Percentiles rank a stretch among this genome's conserved stretches.
These are phyloP conservation scores for Drosophila bifasciata DNA, from an alignment of 1,140 invertebrate genomes.

Conservation along the genomic window DNA sequence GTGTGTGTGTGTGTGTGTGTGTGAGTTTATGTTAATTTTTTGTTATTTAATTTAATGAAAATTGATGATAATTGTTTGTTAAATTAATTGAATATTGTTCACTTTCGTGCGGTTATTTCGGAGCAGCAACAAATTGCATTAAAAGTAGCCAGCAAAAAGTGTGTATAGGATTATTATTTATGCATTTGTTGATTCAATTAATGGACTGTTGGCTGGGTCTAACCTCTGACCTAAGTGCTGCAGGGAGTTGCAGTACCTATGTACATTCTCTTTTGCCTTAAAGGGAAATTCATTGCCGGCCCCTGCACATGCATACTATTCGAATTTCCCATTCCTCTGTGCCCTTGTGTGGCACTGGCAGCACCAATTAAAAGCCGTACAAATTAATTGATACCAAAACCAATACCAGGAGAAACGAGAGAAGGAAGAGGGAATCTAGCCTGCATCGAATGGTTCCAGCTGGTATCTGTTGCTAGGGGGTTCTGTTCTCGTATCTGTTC, in stretches of 20 bases:
- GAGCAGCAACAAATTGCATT: constrained; percentile 20
- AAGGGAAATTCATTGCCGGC: not conserved
- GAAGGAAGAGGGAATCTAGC: too few relatives aligned
- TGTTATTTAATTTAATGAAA: constrained; percentile 70
- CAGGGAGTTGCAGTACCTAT: too few relatives aligned
- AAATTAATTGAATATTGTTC: constrained; percentile 64
- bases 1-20: not conserved
- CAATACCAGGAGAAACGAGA: too few relatives aligned
- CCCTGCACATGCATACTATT: not conserved
- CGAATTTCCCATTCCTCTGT: too few relatives aligned
- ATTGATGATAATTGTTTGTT: constrained; percentile 65
- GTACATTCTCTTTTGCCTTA: too few relatives aligned
- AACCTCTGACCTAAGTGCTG: too few relatives aligned
- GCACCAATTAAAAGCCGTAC: constrained; percentile 42
- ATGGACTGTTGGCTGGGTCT: not conserved
- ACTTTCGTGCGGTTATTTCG: constrained; percentile 42
- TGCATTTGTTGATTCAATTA: constrained; percentile 12
- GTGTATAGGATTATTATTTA: constrained; percentile 23
- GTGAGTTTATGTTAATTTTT: constrained; percentile 39
- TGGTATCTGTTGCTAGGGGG: constrained; percentile 1
- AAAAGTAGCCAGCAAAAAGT: constrained; percentile 11
- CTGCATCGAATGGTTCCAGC: not conserved
- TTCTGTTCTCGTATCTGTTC: constrained; percentile 20
- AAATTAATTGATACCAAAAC: constrained; percentile 50
- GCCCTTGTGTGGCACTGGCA: too few relatives aligned